Conservation (phyloP, 2,113 vertebrate genomes). For the Sceloporus tristichus region DNA sequence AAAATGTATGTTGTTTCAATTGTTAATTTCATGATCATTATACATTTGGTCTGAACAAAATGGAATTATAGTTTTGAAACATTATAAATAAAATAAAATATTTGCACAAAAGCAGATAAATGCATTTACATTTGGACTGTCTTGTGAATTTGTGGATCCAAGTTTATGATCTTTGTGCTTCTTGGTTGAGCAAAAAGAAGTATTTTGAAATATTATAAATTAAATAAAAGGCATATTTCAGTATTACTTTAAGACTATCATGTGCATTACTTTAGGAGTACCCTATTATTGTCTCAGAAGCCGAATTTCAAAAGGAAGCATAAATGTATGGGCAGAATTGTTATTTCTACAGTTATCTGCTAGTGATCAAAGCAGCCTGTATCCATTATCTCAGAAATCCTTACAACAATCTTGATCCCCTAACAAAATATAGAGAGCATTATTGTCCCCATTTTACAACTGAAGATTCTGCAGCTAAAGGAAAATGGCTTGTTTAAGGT, state of each 20-base stretch:
- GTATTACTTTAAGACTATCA: too few relatives aligned
- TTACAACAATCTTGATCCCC: too few relatives aligned
- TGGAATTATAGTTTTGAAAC: too few relatives aligned
- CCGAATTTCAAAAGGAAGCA: background rate
- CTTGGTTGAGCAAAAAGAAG: background rate
- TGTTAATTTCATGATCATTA: too few relatives aligned
- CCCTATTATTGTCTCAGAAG: background rate
- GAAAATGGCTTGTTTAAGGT: background rate
- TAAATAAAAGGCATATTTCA: background rate
- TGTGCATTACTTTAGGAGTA: background rate
- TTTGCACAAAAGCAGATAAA: too few relatives aligned
- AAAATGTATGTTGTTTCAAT: too few relatives aligned
- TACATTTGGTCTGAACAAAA: too few relatives aligned
- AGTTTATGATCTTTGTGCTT: background rate
- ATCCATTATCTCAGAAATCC: background rate
- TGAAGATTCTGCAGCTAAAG: background rate
- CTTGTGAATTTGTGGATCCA: too few relatives aligned
- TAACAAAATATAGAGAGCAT: background rate
- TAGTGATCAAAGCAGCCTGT: background rate
- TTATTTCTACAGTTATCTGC: constrained; percentile 1
- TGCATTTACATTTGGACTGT: too few relatives aligned
- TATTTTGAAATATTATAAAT: background rate
- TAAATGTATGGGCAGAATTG: background rate
- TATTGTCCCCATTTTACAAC: background rate
- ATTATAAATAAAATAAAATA: too few relatives aligned